These are phyloP conservation scores for Drosophila gunungcola DNA, from an alignment of 1,140 invertebrate genomes.

Conservation along the genomic window DNA sequence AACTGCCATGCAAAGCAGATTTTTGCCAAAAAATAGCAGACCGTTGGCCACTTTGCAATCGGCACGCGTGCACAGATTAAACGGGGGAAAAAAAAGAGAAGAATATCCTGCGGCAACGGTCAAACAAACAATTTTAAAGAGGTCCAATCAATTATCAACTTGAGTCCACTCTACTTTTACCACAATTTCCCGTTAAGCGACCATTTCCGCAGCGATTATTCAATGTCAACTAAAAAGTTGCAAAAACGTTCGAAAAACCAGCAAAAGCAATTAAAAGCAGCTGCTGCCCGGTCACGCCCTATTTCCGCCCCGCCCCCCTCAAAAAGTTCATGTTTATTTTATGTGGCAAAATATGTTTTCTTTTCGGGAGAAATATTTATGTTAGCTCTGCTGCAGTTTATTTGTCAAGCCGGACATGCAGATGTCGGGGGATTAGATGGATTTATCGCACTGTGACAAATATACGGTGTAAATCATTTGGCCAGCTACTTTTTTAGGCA, in stretches of 20 bases:
- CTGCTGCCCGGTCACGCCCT: constrained; percentile 39
- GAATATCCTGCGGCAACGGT: constrained; percentile 32
- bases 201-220: constrained; percentile 77
- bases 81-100: constrained; percentile 28
- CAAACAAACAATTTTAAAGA: constrained; percentile 53
- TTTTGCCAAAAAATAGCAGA: constrained; percentile 12
- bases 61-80: constrained; percentile 57
- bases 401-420: constrained; percentile 70
- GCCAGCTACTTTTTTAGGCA: constrained; percentile 11
- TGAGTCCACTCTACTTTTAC: constrained; percentile 25
- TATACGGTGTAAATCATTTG: constrained; percentile 53
- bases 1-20: constrained; percentile 60
- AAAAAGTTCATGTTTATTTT: constrained; percentile 38
- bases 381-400: constrained; percentile 64
- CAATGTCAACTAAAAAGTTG: constrained; percentile 54
- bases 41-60: constrained; percentile 32
- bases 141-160: constrained; percentile 70
- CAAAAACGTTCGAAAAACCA: constrained; percentile 40
- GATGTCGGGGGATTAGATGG: constrained; percentile 71
- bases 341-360: constrained; percentile 48
- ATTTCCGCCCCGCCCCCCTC: not conserved
- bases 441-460: constrained; percentile 66
- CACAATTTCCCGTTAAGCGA: constrained; percentile 72
- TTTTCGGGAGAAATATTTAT: constrained; percentile 73
- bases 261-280: constrained; percentile 65